Percentiles rank a stretch among this genome's conserved stretches.
phyloP scores from a whole-genome alignment of 2,797 vertebrate species.

The Bradypodion ventrale region DNA sequence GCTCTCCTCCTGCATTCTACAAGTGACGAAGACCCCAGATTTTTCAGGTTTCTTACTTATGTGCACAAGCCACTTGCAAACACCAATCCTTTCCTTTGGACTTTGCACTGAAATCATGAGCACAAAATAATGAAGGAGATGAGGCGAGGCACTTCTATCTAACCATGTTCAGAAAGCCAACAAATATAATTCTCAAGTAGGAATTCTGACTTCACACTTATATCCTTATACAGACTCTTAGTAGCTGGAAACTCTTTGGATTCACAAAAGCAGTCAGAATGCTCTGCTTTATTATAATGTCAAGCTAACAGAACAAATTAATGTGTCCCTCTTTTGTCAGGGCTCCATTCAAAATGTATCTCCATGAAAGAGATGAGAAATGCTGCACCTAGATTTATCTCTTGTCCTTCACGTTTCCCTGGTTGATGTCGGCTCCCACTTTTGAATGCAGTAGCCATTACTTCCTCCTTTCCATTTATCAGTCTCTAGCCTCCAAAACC shows the following conservation, averaged over 20 bases:
- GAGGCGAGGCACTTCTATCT: too few species aligned
- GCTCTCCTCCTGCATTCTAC: too few species aligned
- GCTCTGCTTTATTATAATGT: constrained; percentile 17
- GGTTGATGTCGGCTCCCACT: constrained; percentile 42
- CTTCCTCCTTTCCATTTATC: constrained; percentile 40
- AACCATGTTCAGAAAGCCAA: too few species aligned
- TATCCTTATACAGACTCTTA: constrained; percentile 2
- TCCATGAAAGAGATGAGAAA: not conserved
- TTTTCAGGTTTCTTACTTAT: too few species aligned
- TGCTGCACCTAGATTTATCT: constrained; percentile 48
- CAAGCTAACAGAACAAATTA: not conserved
- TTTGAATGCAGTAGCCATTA: constrained; percentile 28
- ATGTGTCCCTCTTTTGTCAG: constrained; percentile 13
- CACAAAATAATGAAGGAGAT: too few species aligned
- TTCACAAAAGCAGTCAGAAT: constrained; percentile 55
- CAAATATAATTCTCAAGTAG: too few species aligned
- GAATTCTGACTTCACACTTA: not conserved
- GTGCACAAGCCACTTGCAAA: too few species aligned
- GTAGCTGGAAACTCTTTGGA: constrained; percentile 58
- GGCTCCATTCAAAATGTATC: constrained; percentile 36
- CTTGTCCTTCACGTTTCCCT: not conserved
- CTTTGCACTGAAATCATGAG: not conserved
- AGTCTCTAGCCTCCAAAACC: not conserved
- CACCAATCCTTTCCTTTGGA: too few species aligned
- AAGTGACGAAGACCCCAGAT: too few species aligned